phyloP scores from a whole-genome alignment of 2,797 vertebrate species.

The Crocidura indochinensis region DNA sequence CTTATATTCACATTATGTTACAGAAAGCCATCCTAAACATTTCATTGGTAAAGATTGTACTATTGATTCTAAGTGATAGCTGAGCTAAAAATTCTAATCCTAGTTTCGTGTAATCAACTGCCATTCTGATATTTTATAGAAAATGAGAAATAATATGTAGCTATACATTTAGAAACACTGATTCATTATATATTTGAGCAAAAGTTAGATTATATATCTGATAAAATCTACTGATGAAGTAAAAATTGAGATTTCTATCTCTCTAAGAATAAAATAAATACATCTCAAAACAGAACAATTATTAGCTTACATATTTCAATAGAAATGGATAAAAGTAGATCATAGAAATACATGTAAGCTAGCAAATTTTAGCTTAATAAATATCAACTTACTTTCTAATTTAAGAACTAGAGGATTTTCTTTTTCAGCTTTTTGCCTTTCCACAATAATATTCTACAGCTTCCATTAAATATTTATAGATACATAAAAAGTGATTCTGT shows the following conservation, averaged over 20 bases:
- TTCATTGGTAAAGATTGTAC: not conserved
- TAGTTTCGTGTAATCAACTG: not conserved
- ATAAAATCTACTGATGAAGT: not conserved
- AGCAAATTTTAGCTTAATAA: conserved; percentile 1
- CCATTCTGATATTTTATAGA: not conserved
- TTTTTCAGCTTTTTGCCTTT: conserved; percentile 30
- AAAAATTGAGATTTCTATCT: not conserved
- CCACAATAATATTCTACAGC: conserved; percentile 51
- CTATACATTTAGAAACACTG: not conserved
- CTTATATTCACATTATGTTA: not conserved
- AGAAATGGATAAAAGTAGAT: not conserved
- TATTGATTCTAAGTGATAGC: not conserved
- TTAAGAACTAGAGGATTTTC: not conserved
- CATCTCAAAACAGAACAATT: not conserved
- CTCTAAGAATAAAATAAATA: not conserved
- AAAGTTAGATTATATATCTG: not conserved
- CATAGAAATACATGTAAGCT: not conserved
- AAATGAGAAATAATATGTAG: not conserved
- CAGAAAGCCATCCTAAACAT: not conserved
- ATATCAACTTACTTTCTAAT: conserved; percentile 20
- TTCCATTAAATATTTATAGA: not conserved
- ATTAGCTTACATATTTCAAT: not conserved
- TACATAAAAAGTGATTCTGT: conserved; percentile 40
- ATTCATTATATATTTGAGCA: not conserved
- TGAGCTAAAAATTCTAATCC: not conserved